Evolutionary conservation across 2,797 vertebrate genomes (phyloP).

Genomic region (Mus minutoides): DNA sequence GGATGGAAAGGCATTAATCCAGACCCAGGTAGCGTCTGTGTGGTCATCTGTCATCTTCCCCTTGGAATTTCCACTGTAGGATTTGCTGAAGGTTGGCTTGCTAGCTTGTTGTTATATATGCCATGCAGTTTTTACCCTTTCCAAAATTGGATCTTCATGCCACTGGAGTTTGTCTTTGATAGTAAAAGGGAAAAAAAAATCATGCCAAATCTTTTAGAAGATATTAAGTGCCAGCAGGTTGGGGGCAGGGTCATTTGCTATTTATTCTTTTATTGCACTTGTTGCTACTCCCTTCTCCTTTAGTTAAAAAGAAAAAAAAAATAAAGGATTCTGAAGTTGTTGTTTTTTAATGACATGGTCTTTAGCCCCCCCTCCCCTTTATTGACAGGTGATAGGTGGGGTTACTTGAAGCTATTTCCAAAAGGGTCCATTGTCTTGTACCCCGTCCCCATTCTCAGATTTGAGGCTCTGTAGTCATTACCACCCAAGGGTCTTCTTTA

Average conservation of each 20-base stretch:
- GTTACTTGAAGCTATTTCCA: conserved; percentile 82
- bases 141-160: conserved; percentile 93
- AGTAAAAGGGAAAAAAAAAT: conserved; percentile 87
- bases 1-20: neutral
- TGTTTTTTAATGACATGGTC: conserved; percentile 85
- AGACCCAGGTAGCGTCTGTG: conserved; percentile 61
- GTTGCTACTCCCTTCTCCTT: conserved; percentile 87
- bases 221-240: conserved; percentile 87
- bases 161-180: conserved; percentile 88
- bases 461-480: conserved; percentile 65
- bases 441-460: conserved; percentile 69
- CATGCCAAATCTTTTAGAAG: conserved; percentile 92
- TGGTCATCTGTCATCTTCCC: conserved; percentile 59
- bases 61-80: conserved; percentile 74
- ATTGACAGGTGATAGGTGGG: conserved; percentile 80
- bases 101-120: conserved; percentile 87
- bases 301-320: conserved; percentile 88
- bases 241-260: conserved; percentile 77
- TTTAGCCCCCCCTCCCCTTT: conserved; percentile 64
- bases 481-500: conserved; percentile 71
- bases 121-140: conserved; percentile 95
- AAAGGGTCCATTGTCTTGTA: conserved; percentile 79
- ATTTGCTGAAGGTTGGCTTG: conserved; percentile 85
- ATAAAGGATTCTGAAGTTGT: conserved; percentile 83
- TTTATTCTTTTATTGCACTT: conserved; percentile 91